phyloP scores from a whole-genome alignment of 2,888 invertebrate genomes.

The Melinopterus prodromus region DNA sequence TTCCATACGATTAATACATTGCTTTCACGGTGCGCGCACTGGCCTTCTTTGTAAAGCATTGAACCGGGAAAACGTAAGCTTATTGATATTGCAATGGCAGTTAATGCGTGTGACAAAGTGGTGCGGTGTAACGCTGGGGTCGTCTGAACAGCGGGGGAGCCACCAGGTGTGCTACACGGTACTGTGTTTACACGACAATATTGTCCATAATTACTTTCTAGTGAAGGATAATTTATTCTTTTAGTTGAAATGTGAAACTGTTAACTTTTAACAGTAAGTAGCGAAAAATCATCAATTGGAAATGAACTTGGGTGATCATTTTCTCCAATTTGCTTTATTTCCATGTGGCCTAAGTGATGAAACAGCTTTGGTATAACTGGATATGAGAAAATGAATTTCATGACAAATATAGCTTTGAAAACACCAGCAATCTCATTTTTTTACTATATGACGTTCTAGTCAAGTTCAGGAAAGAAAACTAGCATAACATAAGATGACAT shows the following conservation, averaged over 20 bases:
- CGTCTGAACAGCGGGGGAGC: neutral
- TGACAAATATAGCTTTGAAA: too few species aligned
- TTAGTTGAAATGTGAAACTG: neutral
- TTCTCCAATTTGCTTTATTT: too few species aligned
- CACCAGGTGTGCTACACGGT: neutral
- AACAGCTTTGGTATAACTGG: too few species aligned
- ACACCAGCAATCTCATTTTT: too few species aligned
- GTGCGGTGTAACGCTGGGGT: neutral
- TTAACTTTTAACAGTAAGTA: neutral
- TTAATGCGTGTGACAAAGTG: slow-evolving; percentile 4
- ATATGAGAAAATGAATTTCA: too few species aligned
- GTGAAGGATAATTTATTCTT: neutral
- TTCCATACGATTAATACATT: neutral
- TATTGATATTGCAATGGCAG: neutral
- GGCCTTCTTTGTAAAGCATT: neutral
- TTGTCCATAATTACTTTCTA: neutral
- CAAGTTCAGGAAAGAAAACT: too few species aligned
- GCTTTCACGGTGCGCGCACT: neutral
- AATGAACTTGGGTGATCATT: too few species aligned
- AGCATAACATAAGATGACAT: too few species aligned
- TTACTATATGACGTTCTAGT: too few species aligned
- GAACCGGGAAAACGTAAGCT: neutral
- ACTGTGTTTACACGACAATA: neutral
- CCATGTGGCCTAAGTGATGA: too few species aligned
- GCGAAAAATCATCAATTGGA: too few species aligned